A percentile compares a stretch with the other conserved stretches of the same genome.
Conservation (phyloP, 53 echinoderm and acorn worm genomes). For the Arbacia lixula region DNA sequence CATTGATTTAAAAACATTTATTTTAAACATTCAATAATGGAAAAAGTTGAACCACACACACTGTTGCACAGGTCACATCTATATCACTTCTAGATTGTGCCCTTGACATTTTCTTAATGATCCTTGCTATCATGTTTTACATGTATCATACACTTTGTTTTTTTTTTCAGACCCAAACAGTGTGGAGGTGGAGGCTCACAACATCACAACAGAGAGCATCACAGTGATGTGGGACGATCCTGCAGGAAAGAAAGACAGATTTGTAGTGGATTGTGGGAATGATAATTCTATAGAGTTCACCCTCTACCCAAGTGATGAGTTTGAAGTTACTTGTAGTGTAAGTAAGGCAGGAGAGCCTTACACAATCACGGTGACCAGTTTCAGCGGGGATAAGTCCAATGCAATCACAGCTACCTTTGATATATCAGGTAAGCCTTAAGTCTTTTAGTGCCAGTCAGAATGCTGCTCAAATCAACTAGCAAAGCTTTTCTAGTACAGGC, state of each 20-base stretch:
- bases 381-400: slow-evolving; percentile 14
- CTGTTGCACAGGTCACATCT: too few relatives aligned
- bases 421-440: slow-evolving; percentile 7
- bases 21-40: too few relatives aligned
- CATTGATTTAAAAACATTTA: too few relatives aligned
- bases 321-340: not conserved
- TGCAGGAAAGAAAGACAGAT: not conserved
- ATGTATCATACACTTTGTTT: not conserved
- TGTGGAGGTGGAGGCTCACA: not conserved
- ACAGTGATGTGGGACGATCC: slow-evolving; percentile 20
- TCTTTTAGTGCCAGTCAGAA: too few relatives aligned
- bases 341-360: not conserved
- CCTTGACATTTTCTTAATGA: too few relatives aligned
- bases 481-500: too few relatives aligned
- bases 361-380: slow-evolving; percentile 13
- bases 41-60: too few relatives aligned
- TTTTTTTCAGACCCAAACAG: not conserved
- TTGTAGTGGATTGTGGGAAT: not conserved
- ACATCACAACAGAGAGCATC: not conserved
- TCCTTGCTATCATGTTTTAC: too few relatives aligned
- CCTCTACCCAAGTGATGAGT: not conserved
- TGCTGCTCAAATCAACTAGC: too few relatives aligned
- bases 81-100: too few relatives aligned
- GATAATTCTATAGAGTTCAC: not conserved
- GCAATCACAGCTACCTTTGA: not conserved